Evolutionary conservation across 2,113 vertebrate species (phyloP), one percentile per base, ranked within the genome.

Genomic region (Vulpes ferrilata): DNA sequence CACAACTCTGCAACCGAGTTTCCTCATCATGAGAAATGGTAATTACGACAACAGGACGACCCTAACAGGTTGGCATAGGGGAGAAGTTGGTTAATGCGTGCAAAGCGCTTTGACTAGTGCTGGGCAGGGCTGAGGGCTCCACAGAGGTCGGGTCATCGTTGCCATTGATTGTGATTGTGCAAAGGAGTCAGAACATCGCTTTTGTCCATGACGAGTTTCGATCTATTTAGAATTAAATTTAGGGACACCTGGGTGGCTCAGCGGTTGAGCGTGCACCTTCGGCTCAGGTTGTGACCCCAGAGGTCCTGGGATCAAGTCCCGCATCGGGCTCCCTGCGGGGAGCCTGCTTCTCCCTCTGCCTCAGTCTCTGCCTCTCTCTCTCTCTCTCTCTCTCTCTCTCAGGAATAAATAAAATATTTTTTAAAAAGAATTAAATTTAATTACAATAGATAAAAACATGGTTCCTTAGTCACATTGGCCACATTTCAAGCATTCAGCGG

Each of bases 221-320:
- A 80, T 48, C 32, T 69, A 85, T 43, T 93, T 38, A 78, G 38
- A 82, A 35, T 88, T 43, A 78, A 32, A 51, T 84, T 76, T 53
- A 76, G 43, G 43, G 43, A 43, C 43, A 43, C 43, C 7, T 43
- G 43, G 43, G 43, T 43, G 43, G 43, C 43, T 43, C 43, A 43
- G 43, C 0, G 7, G 43, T 43, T 43, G 6, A 43, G 43, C 43
- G 7, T 7, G 7, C 6, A 6, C 43, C 43, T 43, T 43, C 6
- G 43, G 43, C 43, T 43, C 43, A 43, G 43, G 6, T 43, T 43
- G 43, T 43, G 43, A 43, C 43, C 43, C 43, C 43, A 43, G 43
- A 43, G 43, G 43, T 43, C 43, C 43, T 43, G 43, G 43, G 43
- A 43, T 43, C 43, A 5, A 43, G 43, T 43, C 6, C 43, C 0